Base-by-base conservation (phyloP, 2,888 invertebrate species). In the Sipunculus nudus region DNA sequence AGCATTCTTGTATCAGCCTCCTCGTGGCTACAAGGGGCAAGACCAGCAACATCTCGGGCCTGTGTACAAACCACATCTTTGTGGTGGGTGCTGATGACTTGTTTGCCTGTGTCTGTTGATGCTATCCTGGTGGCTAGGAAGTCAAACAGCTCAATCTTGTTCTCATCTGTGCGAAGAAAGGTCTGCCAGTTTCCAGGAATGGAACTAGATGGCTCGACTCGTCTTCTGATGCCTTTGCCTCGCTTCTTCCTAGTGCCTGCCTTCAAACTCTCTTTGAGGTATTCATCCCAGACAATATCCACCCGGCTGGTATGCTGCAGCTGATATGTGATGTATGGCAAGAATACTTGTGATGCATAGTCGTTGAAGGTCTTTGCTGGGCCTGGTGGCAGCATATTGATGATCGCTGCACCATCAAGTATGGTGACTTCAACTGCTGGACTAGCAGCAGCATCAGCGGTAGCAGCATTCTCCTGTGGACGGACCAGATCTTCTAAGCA, bases 401-500 rank as follows among this genome's bases (percentile, higher is more conserved):
- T 54, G 19, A 70, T 52, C 8, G 54, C 69, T 23, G 70, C 54
- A 19, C 67, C 63, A 52, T 63, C 69, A n/a, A n/a, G n/a, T n/a
- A n/a, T n/a, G n/a, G n/a, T n/a, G n/a, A n/a, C n/a, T n/a, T n/a
- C n/a, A n/a, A n/a, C n/a, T n/a, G n/a, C n/a, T n/a, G n/a, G n/a
- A n/a, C n/a, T n/a, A n/a, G n/a, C n/a, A n/a, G n/a, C n/a, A n/a
- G n/a, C n/a, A n/a, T n/a, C n/a, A n/a, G n/a, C n/a, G n/a, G n/a
- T n/a, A n/a, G n/a, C n/a, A n/a, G n/a, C n/a, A n/a, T n/a, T n/a
- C n/a, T n/a, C n/a, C n/a, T n/a, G n/a, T n/a, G n/a, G n/a, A n/a
- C n/a, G n/a, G n/a, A n/a, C n/a, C n/a, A n/a, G n/a, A n/a, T n/a
- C n/a, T n/a, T 49, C 40, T 26, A 49, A 28, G 43, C 61, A 61